A percentile compares a stretch with the other conserved stretches of the same genome.
These are phyloP conservation scores for Agelastica alni DNA, from an alignment of 2,888 invertebrate genomes.

Conservation along the genomic window DNA sequence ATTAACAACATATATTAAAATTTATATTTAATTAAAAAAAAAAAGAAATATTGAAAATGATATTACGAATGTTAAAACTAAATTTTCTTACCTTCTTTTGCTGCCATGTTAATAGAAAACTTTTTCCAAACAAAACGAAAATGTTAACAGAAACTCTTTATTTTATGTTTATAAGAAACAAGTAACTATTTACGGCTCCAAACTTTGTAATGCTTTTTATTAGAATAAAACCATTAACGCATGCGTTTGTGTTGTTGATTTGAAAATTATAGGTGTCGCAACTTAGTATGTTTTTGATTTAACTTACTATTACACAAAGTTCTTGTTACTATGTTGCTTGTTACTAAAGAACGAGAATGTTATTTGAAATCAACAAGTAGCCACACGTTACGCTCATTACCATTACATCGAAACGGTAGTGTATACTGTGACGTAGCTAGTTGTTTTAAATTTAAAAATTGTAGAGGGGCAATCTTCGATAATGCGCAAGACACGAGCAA, in stretches of 20 bases:
- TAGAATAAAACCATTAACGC: conserved; percentile 8
- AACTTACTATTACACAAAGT: not conserved
- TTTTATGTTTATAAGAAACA: too few relatives aligned
- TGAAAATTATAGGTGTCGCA: conserved; percentile 8
- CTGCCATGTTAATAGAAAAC: conserved; percentile 3
- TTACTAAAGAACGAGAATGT: not conserved
- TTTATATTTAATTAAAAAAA: too few relatives aligned
- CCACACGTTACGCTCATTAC: too few relatives aligned
- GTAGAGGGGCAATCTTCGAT: not conserved
- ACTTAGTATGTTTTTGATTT: conserved; percentile 11
- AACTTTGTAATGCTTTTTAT: conserved; percentile 11
- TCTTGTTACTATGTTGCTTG: conserved; percentile 13
- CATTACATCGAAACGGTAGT: not conserved
- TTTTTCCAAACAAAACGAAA: too few relatives aligned
- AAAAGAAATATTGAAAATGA: too few relatives aligned
- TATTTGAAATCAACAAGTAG: conserved; percentile 7
- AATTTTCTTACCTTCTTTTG: conserved; percentile 23
- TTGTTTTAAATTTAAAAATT: not conserved
- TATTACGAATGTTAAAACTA: too few relatives aligned
- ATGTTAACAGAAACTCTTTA: too few relatives aligned
- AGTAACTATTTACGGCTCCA: too few relatives aligned
- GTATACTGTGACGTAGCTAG: conserved; percentile 8
- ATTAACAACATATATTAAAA: too few relatives aligned
- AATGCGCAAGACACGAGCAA: conserved; percentile 4
- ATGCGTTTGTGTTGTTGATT: conserved; percentile 13